phyloP scores from a whole-genome alignment of 2,113 vertebrate species.

The Xenopus borealis region DNA sequence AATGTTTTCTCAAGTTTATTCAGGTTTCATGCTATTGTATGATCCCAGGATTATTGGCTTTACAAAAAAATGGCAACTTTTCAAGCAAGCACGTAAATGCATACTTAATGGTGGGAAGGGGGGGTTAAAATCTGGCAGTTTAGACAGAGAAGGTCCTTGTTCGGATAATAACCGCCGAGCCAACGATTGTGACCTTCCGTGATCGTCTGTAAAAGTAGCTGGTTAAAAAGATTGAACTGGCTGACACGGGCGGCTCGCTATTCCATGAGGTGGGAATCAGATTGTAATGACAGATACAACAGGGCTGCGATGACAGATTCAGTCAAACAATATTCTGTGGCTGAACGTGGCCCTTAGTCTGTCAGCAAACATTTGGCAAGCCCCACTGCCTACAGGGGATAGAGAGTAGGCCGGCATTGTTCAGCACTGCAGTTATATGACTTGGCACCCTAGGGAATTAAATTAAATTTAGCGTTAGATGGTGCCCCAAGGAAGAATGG shows the following conservation, averaged over 20 bases:
- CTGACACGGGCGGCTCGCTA: conserved; percentile 28
- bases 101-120: not conserved
- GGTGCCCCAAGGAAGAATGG: too few relatives aligned
- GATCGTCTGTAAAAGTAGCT: not conserved
- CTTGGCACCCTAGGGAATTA: not conserved
- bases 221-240: conserved; percentile 28
- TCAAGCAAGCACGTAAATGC: conserved; percentile 31
- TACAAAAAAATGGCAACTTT: conserved; percentile 37
- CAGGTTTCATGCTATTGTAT: not conserved
- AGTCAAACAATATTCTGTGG: conserved; percentile 48
- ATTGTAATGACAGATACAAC: conserved; percentile 52
- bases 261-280: conserved; percentile 33
- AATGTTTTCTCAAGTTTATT: too few relatives aligned
- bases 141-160: conserved; percentile 9
- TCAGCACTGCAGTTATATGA: not conserved
- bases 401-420: not conserved
- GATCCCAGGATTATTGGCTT: not conserved
- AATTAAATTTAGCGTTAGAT: too few relatives aligned
- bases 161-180: not conserved
- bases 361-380: conserved; percentile 57
- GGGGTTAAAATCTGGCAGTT: not conserved
- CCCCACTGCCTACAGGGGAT: conserved; percentile 21
- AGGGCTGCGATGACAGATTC: conserved; percentile 53
- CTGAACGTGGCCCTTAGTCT: conserved; percentile 35
- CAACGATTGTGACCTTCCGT: not conserved